phyloP scores from a whole-genome alignment of 2,888 invertebrate species.

The Iselma pallidipennis region DNA sequence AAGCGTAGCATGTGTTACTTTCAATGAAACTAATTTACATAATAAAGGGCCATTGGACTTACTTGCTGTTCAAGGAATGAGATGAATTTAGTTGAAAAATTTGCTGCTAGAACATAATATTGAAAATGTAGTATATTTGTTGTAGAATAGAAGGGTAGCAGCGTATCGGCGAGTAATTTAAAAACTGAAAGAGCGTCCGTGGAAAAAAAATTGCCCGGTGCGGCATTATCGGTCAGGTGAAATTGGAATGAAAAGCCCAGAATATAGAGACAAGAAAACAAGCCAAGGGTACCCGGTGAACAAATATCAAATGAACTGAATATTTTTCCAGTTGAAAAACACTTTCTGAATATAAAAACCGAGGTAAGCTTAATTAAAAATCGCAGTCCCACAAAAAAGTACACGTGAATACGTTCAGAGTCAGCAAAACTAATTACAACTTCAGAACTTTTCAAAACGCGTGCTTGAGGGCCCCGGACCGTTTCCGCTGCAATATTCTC shows the following conservation, averaged over 20 bases:
- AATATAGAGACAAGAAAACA: constrained; percentile 50
- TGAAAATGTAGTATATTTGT: not conserved
- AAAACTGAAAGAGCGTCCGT: constrained; percentile 9
- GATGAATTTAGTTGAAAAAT: not conserved
- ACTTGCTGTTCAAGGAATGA: not conserved
- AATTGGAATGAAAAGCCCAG: constrained; percentile 39
- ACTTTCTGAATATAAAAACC: constrained; percentile 54
- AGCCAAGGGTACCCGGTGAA: constrained; percentile 49
- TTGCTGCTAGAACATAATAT: not conserved
- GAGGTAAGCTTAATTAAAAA: constrained; percentile 56
- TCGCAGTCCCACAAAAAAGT: constrained; percentile 52
- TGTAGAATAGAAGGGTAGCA: not conserved
- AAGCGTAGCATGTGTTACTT: constrained; percentile 3
- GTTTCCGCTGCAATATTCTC: constrained; percentile 28
- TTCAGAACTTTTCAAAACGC: constrained; percentile 52
- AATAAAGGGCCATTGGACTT: constrained; percentile 3
- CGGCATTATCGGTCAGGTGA: constrained; percentile 37
- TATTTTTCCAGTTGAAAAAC: constrained; percentile 55
- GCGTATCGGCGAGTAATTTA: not conserved
- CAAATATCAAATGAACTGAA: constrained; percentile 55
- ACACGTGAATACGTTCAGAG: constrained; percentile 48
- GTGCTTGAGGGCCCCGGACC: constrained; percentile 45
- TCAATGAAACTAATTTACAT: constrained; percentile 6
- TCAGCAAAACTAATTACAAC: constrained; percentile 54
- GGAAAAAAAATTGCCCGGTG: constrained; percentile 24